Conservation (phyloP, 2,888 invertebrate species). For the Malthinus seriepunctatus region DNA sequence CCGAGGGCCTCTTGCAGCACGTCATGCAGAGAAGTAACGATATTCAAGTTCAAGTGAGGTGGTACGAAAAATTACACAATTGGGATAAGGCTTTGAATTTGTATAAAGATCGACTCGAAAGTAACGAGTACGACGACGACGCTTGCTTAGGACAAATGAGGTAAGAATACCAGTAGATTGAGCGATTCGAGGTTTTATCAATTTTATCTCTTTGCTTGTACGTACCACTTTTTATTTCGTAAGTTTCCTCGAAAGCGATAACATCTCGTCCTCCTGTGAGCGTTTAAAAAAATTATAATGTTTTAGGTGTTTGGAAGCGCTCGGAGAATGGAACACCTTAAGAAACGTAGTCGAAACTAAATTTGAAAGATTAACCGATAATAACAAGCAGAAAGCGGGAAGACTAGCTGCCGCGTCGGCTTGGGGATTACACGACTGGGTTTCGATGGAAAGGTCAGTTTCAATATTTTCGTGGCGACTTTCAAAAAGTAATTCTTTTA, state of each 20-base stretch:
- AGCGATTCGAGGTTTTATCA: too few relatives aligned
- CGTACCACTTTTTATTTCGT: too few relatives aligned
- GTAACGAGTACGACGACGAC: conserved; percentile 70
- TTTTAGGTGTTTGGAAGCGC: conserved; percentile 79
- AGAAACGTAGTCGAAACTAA: conserved; percentile 79
- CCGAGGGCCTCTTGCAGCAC: conserved; percentile 88
- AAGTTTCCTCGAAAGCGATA: too few relatives aligned
- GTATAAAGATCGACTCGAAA: conserved; percentile 76
- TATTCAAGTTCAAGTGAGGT: conserved; percentile 78
- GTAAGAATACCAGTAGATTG: too few relatives aligned
- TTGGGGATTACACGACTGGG: conserved; percentile 95
- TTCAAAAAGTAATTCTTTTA: not conserved
- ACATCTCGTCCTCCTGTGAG: too few relatives aligned
- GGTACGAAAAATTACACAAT: conserved; percentile 99
- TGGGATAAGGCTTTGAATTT: conserved; percentile 95
- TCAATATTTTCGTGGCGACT: not conserved
- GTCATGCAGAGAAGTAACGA: conserved; percentile 78
- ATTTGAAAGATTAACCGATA: conserved; percentile 66
- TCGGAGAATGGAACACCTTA: conserved; percentile 94
- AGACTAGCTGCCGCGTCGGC: conserved; percentile 92
- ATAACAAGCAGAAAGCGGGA: conserved; percentile 72
- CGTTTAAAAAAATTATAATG: too few relatives aligned
- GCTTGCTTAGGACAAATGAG: conserved; percentile 91
- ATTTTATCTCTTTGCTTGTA: too few relatives aligned
- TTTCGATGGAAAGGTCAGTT: conserved; percentile 80